Base-by-base conservation (phyloP, 2,888 invertebrate species). In the Horisme vitalbata region DNA sequence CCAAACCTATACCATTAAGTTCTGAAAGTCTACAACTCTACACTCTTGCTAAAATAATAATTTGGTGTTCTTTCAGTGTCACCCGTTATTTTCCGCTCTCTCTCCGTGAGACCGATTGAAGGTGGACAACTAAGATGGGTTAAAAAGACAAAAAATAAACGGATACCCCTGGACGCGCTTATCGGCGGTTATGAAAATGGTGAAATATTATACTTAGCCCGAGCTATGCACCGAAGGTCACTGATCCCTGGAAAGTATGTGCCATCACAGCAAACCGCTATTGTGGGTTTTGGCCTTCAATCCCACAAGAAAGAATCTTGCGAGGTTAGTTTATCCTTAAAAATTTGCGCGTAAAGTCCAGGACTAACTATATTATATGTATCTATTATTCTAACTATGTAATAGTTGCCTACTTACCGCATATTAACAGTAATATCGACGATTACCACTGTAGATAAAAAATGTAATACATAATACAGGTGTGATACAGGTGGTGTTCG, bases 221-320 rank as follows among this genome's bases (percentile, higher is more conserved):
- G 54, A 7, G 57, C 52, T 2, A 34, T 11, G 27, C 57, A 54
- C 27, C 27, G 28, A 8, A 9, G 21, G 2, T 50, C 49, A 0
- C 3, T 52, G 18, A 36, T 41, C 5, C 57, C 54, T 2, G 57
- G 57, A n/a, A 57, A 57, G 23, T 57, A 50, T 20, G 47, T 54
- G n/a, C 47, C 57, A 0, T 54, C 54, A 1, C 6, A 28, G 18
- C 26, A 45, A 23, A 28, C 33, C 6, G 54, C 51, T 0, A 18
- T 27, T 12, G 34, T 55, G 4, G 39, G 46, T 1, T 55, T 27
- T 41, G 55, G 50, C 2, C 41, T 41, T n/a, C 21, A 24, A 21
- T 11, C 45, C 11, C 28, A 31, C 13, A 21, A 18, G n/a, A 45
- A 50, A 21, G 6, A 24, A n/a, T 38, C 9, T 4, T 55, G 46